Base-by-base conservation (phyloP, 2,888 invertebrate genomes). In the Blastobasis lacticolella region DNA sequence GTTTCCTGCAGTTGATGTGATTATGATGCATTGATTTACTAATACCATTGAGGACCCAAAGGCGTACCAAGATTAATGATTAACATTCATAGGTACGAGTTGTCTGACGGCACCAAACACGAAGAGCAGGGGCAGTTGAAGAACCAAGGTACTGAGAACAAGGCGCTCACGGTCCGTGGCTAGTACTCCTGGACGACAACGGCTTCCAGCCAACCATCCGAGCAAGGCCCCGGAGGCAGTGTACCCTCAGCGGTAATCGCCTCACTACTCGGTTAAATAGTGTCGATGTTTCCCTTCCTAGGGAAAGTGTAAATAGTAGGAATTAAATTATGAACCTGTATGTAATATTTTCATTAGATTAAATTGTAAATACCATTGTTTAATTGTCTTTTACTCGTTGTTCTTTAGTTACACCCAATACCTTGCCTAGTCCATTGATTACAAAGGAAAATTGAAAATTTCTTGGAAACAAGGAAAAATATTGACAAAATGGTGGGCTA, bases 101-200 rank as follows among this genome's bases (percentile, higher is more conserved):
- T 88, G 52, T 90, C 90, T 51, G 90, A 91, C 63, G 91, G 91
- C 42, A 88, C 86, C 58, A 81, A 81, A 46, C 89, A 88, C 52
- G 81, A 89, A 56, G 91, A 91, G 71, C 76, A 88, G 63, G 92
- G 90, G 2, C 77, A 85, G 59, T 61, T 92, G 56, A 88, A 87
- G 66, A 90, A 91, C 65, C 74, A 85, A 57, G 91, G 90, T 4
- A 75, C 88, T 10, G 91, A 91, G 46, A 85, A 90, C 49, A 91
- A 91, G 65, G 82, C 86, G 5, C 75, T 91, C 45, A 70, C 83
- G 0, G 91, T 91, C n/a, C 81, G 77, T 52, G 91, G 91, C 10
- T 79, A 85, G 51, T 91, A 86, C 73, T 81, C 88, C 23, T 91
- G 90, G 91, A 91, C 52, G 87, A 88, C 53, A 87, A 87, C 51